These are phyloP conservation scores for Pogonognathellus flavescens DNA, from an alignment of 1,140 invertebrate genomes.

Conservation along the genomic window DNA sequence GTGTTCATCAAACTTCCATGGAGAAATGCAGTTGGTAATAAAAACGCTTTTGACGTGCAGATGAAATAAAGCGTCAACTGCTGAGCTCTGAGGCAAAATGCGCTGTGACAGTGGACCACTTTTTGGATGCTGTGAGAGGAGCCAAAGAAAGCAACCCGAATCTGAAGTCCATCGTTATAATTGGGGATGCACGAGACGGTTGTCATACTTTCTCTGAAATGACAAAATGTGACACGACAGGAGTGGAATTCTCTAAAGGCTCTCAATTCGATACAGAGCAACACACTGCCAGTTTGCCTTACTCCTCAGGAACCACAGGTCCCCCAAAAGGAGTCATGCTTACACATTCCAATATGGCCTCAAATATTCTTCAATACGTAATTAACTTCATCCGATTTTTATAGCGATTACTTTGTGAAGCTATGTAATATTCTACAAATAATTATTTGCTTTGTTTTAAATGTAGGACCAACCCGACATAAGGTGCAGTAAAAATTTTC, in stretches of 20 bases:
- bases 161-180: constrained; percentile 60
- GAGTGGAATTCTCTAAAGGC: constrained; percentile 55
- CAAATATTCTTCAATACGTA: constrained; percentile 54
- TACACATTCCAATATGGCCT: constrained; percentile 73
- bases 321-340: constrained; percentile 71
- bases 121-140: constrained; percentile 75
- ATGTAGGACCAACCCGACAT: constrained; percentile 2
- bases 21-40: not conserved
- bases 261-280: constrained; percentile 67
- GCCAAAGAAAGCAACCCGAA: constrained; percentile 61
- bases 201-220: constrained; percentile 63
- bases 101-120: constrained; percentile 77
- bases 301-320: constrained; percentile 41
- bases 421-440: no score
- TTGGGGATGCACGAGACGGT: constrained; percentile 58
- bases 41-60: constrained; percentile 70
- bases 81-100: constrained; percentile 77
- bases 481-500: not conserved
- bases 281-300: constrained; percentile 66
- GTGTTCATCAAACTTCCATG: no score
- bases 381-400: no score
- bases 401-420: no score
- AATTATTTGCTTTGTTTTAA: not conserved
- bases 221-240: constrained; percentile 54
- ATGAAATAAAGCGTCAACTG: constrained; percentile 83